Base-by-base conservation (phyloP, 2,888 invertebrate genomes). In the Tortrix viridana region DNA sequence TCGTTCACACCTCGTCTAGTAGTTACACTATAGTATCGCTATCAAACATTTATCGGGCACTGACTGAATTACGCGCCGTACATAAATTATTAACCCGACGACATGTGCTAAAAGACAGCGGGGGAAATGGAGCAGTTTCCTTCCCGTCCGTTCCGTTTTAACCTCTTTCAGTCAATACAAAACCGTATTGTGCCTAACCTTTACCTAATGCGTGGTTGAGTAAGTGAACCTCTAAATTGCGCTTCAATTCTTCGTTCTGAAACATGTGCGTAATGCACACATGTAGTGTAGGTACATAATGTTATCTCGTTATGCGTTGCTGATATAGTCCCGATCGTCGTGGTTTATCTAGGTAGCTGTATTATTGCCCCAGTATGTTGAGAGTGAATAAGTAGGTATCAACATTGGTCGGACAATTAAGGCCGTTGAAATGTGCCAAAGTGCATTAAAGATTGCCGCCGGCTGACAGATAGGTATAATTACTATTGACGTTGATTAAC, bases 1-100 rank as follows among this genome's bases (percentile, higher is more conserved):
- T 50, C 58, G 59, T 61, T 65, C 67, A 64, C 67, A 53, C 65
- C 65, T 62, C 50, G 65, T 65, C 58, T 65, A 61, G 48, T 50
- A 52, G 9, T 32, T 32, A 32, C 38, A 57, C 56, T 50, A 50
- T 47, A 53, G 52, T 46, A 23, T 38, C 56, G 57, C 52, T 47
- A 63, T 57, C 41, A 41, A 57, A 56, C 62, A 63, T 52, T 62
- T 63, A 63, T 50, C 20, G 46, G 57, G 50, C 57, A 62, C 46
- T 48, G 22, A 47, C 46, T 53, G 52, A 57, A 46, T 63, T 38
- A 57, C 57, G 52, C 57, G 19, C 23, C 44, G 16, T 63, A 57
- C 57, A 63, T 63, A 63, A 50, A 57, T 63, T 50, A 63, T 63
- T 52, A 57, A 63, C 62, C 52, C 43, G 50, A 57, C 62, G 62